Evolutionary conservation across 2,797 vertebrate genomes (phyloP).

Genomic region (Pipistrellus pygmaeus): DNA sequence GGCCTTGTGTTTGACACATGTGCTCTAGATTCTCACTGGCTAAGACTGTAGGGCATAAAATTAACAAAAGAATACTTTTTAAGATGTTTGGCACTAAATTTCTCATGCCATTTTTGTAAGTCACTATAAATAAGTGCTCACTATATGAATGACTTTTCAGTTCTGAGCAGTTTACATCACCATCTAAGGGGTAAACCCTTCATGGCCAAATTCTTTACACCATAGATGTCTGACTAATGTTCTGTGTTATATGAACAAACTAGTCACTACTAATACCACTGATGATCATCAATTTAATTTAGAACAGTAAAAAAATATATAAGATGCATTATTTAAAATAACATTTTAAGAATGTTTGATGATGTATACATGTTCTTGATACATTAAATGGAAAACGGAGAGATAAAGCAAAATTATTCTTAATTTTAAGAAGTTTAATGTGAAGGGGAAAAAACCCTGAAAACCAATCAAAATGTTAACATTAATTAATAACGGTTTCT

Average conservation of each 20-base stretch:
- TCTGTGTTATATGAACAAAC: conserved; percentile 17
- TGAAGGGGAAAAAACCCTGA: background rate
- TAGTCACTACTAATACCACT: conserved; percentile 7
- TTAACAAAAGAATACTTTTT: background rate
- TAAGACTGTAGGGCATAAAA: background rate
- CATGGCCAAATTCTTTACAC: background rate
- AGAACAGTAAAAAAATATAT: conserved; percentile 34
- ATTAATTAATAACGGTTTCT: conserved; percentile 19
- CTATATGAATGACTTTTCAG: background rate
- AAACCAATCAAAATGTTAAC: conserved; percentile 31
- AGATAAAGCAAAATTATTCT: conserved; percentile 14
- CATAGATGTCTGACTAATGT: background rate
- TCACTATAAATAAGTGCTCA: background rate
- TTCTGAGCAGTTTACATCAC: background rate
- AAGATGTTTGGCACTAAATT: background rate
- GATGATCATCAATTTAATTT: conserved; percentile 15
- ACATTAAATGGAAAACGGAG: conserved; percentile 7
- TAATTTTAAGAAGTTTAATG: background rate
- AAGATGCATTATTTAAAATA: background rate
- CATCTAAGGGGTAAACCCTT: background rate
- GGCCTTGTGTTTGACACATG: too few species aligned
- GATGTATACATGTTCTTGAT: conserved; percentile 4
- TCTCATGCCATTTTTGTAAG: background rate
- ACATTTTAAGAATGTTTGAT: conserved; percentile 30
- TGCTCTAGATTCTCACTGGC: background rate